Conservation (phyloP, 2,888 invertebrate species). For the Melolontha melolontha region DNA sequence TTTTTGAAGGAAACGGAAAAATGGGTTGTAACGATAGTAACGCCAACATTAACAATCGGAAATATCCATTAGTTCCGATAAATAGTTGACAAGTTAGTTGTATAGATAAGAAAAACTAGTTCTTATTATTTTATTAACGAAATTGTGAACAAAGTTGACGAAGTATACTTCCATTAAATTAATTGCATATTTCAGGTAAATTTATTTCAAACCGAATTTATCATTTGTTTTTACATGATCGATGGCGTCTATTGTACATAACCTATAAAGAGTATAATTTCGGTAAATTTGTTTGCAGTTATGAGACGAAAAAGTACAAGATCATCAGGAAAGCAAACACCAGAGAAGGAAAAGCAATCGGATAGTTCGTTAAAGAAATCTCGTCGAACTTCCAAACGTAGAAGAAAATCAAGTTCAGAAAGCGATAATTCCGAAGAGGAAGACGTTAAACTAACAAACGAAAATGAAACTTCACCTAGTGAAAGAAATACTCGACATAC, state of each 20-base stretch:
- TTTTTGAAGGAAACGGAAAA: constrained; percentile 31
- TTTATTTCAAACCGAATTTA: neutral
- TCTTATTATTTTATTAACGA: neutral
- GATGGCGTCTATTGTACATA: constrained; percentile 44
- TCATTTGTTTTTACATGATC: constrained; percentile 31
- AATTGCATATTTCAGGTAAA: constrained; percentile 6
- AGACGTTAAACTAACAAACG: constrained; percentile 42
- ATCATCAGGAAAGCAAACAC: constrained; percentile 75
- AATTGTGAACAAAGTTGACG: neutral
- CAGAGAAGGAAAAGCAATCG: constrained; percentile 69
- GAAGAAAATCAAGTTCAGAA: constrained; percentile 64
- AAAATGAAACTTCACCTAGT: constrained; percentile 53
- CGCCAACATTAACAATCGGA: constrained; percentile 15
- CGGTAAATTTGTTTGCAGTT: constrained; percentile 46
- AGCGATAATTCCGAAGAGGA: constrained; percentile 56
- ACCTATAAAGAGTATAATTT: constrained; percentile 37
- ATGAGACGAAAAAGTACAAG: constrained; percentile 83
- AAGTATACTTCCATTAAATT: neutral
- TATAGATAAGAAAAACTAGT: constrained; percentile 1
- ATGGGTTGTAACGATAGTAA: constrained; percentile 23
- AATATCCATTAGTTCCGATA: neutral
- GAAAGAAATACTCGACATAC: constrained; percentile 47
- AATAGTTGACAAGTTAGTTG: constrained; percentile 7
- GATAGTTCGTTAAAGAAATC: constrained; percentile 60
- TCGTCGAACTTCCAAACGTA: constrained; percentile 65